Conservation (phyloP, 2,113 vertebrate genomes). For the Carassius gibelio region DNA sequence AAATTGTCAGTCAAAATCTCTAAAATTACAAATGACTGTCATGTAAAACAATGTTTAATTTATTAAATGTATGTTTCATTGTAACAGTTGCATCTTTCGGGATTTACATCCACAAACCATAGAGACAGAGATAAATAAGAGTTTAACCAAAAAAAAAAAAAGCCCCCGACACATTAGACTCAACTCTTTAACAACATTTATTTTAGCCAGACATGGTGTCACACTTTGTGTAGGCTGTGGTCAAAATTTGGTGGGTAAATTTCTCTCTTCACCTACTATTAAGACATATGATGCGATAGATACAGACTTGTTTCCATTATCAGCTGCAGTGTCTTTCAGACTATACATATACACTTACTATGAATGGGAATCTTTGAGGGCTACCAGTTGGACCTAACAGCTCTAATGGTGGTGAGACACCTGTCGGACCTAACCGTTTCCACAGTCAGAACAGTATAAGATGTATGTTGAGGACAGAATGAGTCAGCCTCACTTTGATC, state of each 20-base stretch:
- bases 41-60: no score
- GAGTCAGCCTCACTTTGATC: slow-evolving; percentile 1
- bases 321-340: not conserved
- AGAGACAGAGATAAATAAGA: no score
- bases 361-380: not conserved
- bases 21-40: no score
- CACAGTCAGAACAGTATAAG: not conserved
- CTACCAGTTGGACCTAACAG: not conserved
- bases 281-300: not conserved
- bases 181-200: not conserved
- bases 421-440: not conserved
- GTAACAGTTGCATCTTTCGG: no score
- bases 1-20: not conserved
- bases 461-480: not conserved
- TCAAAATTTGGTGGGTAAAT: not conserved
- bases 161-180: not conserved
- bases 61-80: no score
- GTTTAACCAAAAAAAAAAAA: no score
- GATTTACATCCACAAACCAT: no score
- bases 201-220: not conserved
- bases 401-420: not conserved
- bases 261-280: no score
- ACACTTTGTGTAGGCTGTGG: no score
- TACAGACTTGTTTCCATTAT: not conserved
- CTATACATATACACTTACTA: not conserved